Percentiles rank a stretch among this genome's conserved stretches.
These are phyloP conservation scores for Melolontha melolontha DNA, from an alignment of 2,888 invertebrate genomes.

Conservation along the genomic window DNA sequence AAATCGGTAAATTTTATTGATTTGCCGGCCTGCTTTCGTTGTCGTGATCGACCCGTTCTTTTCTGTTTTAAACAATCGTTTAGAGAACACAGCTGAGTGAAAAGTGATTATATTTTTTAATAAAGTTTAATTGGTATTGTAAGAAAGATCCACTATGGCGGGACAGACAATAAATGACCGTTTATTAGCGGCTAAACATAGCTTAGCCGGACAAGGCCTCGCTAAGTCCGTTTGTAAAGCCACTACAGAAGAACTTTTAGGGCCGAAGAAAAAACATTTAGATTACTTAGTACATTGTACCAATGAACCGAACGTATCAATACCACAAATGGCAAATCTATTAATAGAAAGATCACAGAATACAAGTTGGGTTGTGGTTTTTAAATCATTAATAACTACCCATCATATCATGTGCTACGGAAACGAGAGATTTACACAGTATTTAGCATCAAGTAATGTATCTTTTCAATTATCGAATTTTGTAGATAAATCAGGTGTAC, in stretches of 20 bases:
- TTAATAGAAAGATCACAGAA: constrained; percentile 98
- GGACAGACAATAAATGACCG: constrained; percentile 99
- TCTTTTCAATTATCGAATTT: constrained; percentile 98
- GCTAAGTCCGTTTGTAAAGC: constrained; percentile 99
- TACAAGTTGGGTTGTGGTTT: constrained; percentile 99
- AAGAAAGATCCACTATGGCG: constrained; percentile 72
- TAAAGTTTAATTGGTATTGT: constrained; percentile 19
- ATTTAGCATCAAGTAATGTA: constrained; percentile 99
- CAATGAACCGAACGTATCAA: constrained; percentile 99
- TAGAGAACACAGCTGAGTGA: constrained; percentile 48
- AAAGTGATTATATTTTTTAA: constrained; percentile 33
- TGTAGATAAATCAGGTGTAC: constrained; percentile 96
- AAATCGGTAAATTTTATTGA: constrained; percentile 56
- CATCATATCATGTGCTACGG: constrained; percentile 99
- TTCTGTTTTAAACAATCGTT: constrained; percentile 50
- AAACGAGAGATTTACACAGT: constrained; percentile 99
- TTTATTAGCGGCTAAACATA: constrained; percentile 97
- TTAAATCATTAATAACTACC: constrained; percentile 97
- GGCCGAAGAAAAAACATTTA: constrained; percentile 99
- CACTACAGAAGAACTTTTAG: constrained; percentile 99
- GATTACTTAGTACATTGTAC: constrained; percentile 99
- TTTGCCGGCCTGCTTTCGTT: constrained; percentile 58
- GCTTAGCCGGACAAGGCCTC: constrained; percentile 98
- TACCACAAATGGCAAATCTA: constrained; percentile 98
- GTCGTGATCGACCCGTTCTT: constrained; percentile 58